phyloP scores from a whole-genome alignment of 2,888 invertebrate species.

The Nudaria mundana region DNA sequence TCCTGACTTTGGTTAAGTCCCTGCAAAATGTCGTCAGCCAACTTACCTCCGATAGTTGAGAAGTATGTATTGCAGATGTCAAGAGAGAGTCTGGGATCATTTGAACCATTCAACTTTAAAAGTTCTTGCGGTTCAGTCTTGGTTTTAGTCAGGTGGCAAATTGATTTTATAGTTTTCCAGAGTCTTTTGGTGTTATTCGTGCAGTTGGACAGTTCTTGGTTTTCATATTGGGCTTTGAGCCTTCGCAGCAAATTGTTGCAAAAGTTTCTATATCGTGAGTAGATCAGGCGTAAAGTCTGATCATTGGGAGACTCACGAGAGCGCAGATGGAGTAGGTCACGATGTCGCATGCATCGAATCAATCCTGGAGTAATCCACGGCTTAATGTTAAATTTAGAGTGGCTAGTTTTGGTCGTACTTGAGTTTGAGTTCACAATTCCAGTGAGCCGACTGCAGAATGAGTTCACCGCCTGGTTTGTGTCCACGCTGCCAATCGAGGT shows the following conservation, averaged over 20 bases:
- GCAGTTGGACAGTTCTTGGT: background rate
- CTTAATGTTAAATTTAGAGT: background rate
- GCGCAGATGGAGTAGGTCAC: background rate
- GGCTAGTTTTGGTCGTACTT: background rate
- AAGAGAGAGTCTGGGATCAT: background rate
- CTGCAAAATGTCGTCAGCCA: background rate
- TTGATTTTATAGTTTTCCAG: background rate
- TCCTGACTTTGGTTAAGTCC: background rate
- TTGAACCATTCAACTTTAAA: background rate
- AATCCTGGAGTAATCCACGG: conserved; percentile 1
- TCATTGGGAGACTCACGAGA: background rate
- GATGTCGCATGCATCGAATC: conserved; percentile 1
- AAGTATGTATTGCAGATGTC: background rate
- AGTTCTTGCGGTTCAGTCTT: background rate
- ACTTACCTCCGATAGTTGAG: background rate
- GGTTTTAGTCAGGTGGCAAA: background rate
- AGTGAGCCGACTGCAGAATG: background rate
- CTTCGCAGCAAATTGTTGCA: background rate
- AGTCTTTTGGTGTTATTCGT: background rate
- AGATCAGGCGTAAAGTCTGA: background rate
- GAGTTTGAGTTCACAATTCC: background rate
- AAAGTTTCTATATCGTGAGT: background rate
- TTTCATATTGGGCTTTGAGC: conserved; percentile 1
- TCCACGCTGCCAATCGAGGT: background rate
- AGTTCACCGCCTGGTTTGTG: background rate